Evolutionary conservation across 2,888 invertebrate genomes (phyloP).

Genomic region (Drosophila anomelani): DNA sequence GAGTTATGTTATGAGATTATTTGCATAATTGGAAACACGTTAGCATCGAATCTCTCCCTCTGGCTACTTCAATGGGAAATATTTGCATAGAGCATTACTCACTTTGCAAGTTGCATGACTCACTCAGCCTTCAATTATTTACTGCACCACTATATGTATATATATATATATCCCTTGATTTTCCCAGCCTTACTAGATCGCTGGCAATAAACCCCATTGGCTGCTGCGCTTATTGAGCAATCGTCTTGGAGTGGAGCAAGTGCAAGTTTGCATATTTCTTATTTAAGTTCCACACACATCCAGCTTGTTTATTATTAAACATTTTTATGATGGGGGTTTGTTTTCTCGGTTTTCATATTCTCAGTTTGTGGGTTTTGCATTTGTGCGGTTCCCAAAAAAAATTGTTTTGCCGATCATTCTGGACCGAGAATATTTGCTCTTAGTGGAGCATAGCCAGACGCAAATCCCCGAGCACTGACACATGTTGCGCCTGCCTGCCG

Average conservation of each 20-base stretch:
- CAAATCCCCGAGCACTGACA: conserved; percentile 22
- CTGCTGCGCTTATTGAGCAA: conserved; percentile 4
- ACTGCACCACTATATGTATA: background rate
- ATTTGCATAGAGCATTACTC: conserved; percentile 61
- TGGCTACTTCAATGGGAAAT: background rate
- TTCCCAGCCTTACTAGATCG: conserved; percentile 8
- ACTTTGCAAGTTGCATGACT: conserved; percentile 33
- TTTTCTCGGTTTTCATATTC: conserved; percentile 30
- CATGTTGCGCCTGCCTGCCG: conserved; percentile 33
- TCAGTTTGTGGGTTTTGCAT: conserved; percentile 5
- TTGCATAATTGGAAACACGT: conserved; percentile 55
- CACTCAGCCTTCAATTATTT: conserved; percentile 55
- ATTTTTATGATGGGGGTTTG: conserved; percentile 49
- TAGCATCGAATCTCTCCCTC: conserved; percentile 27
- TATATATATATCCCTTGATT: background rate
- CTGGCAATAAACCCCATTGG: conserved; percentile 16
- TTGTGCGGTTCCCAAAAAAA: conserved; percentile 32
- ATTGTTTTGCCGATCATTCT: conserved; percentile 52
- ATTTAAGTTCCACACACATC: conserved; percentile 47
- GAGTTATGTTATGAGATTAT: conserved; percentile 35
- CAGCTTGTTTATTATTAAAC: conserved; percentile 60
- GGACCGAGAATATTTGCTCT: conserved; percentile 47
- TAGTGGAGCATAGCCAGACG: conserved; percentile 52
- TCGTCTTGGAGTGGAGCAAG: conserved; percentile 51
- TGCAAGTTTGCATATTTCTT: conserved; percentile 72